Percentiles rank a stretch among this genome's conserved stretches.
phyloP scores from a whole-genome alignment of 2,888 invertebrate genomes.

The Blera fallax region DNA sequence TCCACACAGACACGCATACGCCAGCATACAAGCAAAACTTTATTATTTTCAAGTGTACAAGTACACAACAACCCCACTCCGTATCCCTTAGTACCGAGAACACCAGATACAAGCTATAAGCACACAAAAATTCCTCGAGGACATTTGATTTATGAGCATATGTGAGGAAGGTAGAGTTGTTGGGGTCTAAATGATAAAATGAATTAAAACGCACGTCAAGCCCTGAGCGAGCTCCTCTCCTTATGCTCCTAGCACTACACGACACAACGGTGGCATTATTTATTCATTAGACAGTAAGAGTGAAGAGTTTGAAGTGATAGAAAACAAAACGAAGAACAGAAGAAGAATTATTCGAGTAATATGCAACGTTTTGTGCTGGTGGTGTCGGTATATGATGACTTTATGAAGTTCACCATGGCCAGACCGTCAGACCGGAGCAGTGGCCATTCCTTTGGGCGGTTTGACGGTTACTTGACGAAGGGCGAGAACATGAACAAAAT shows the following conservation, averaged over 20 bases:
- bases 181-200: slow-evolving; percentile 67
- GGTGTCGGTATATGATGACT: slow-evolving; percentile 39
- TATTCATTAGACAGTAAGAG: slow-evolving; percentile 62
- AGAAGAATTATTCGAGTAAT: slow-evolving; percentile 40
- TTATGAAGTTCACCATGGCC: slow-evolving; percentile 53
- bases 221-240: slow-evolving; percentile 9
- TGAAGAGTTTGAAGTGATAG: slow-evolving; percentile 39
- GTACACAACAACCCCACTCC: no score
- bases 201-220: slow-evolving; percentile 72
- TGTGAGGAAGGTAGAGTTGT: slow-evolving; percentile 54
- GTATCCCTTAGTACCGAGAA: neutral
- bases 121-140: slow-evolving; percentile 65
- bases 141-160: slow-evolving; percentile 71
- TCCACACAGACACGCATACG: no score
- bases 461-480: slow-evolving; percentile 36
- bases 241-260: neutral
- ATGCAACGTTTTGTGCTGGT: slow-evolving; percentile 14
- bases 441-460: slow-evolving; percentile 20
- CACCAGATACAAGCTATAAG: neutral
- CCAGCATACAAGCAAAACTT: slow-evolving; percentile 57
- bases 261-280: slow-evolving; percentile 57
- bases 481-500: slow-evolving; percentile 65
- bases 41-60: slow-evolving; percentile 66
- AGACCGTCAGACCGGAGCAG: slow-evolving; percentile 8
- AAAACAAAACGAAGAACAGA: slow-evolving; percentile 52